These are phyloP conservation scores for Hydrolagus colliei DNA, from an alignment of 2,797 vertebrate genomes.

Conservation along the genomic window DNA sequence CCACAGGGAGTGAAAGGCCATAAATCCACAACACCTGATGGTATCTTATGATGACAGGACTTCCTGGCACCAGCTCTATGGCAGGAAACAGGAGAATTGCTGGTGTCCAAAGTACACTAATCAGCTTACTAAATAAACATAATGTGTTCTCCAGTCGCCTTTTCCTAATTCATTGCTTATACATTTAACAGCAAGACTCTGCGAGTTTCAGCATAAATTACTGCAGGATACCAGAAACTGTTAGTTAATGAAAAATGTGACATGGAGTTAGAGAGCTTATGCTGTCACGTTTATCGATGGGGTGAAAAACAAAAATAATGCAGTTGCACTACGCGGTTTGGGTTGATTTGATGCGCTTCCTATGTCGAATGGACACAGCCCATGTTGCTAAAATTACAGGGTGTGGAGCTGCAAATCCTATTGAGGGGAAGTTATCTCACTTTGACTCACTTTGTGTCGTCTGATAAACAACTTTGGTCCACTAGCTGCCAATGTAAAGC, in stretches of 20 bases:
- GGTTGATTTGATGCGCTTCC: too few species aligned
- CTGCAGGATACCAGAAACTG: not conserved
- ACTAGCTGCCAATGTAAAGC: too few species aligned
- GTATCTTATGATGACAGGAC: conserved; percentile 37
- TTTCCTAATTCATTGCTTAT: conserved; percentile 40
- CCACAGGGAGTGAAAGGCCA: not conserved
- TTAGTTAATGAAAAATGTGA: not conserved
- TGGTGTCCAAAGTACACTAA: conserved; percentile 43
- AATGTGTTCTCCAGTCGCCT: conserved; percentile 30
- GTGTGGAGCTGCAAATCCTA: too few species aligned
- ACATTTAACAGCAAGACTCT: conserved; percentile 27
- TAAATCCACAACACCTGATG: conserved; percentile 32
- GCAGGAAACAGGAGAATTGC: conserved; percentile 38
- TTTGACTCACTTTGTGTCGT: too few species aligned
- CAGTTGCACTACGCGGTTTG: too few species aligned
- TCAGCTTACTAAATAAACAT: conserved; percentile 45
- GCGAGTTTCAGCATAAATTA: not conserved
- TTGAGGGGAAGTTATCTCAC: too few species aligned
- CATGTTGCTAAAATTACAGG: too few species aligned
- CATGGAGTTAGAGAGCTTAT: conserved; percentile 34
- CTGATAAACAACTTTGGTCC: too few species aligned
- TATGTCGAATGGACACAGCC: too few species aligned
- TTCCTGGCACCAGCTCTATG: conserved; percentile 38
- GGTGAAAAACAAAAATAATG: not conserved
- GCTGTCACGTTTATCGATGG: conserved; percentile 38